Evolutionary conservation across 2,888 invertebrate species (phyloP).

Genomic region (Noctua janthina): DNA sequence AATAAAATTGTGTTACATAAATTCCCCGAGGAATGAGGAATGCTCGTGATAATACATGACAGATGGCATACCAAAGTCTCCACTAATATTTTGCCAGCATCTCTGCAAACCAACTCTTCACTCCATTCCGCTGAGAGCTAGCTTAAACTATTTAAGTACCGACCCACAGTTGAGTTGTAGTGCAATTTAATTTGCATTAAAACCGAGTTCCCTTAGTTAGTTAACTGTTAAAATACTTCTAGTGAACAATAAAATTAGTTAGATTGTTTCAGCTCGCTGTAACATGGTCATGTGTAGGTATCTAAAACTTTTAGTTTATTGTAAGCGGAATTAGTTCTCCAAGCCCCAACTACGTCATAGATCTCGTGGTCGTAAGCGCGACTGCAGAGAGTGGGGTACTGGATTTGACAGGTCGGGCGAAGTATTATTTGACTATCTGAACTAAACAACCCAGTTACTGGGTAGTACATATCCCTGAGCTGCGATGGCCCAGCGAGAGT

Average conservation of each 20-base stretch:
- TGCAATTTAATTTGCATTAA: slow-evolving; percentile 57
- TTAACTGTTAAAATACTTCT: slow-evolving; percentile 34
- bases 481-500: too few relatives aligned
- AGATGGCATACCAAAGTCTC: background rate
- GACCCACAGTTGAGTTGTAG: slow-evolving; percentile 25
- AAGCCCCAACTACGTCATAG: background rate
- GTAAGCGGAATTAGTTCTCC: background rate
- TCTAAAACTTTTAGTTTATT: background rate
- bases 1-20: background rate
- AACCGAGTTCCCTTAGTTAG: slow-evolving; percentile 27
- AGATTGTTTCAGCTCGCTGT: background rate
- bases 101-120: slow-evolving; percentile 7
- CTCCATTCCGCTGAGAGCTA: slow-evolving; percentile 23
- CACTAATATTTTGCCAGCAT: slow-evolving; percentile 6
- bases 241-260: slow-evolving; percentile 35
- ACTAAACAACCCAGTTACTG: background rate
- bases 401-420: background rate
- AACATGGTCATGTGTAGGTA: background rate
- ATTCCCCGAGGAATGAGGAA: background rate
- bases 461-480: too few relatives aligned
- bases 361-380: background rate
- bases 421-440: background rate
- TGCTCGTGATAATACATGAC: background rate
- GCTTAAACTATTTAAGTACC: slow-evolving; percentile 43
- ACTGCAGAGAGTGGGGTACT: background rate